Base-by-base conservation (phyloP, 2,888 invertebrate species). In the Thumatha senex region DNA sequence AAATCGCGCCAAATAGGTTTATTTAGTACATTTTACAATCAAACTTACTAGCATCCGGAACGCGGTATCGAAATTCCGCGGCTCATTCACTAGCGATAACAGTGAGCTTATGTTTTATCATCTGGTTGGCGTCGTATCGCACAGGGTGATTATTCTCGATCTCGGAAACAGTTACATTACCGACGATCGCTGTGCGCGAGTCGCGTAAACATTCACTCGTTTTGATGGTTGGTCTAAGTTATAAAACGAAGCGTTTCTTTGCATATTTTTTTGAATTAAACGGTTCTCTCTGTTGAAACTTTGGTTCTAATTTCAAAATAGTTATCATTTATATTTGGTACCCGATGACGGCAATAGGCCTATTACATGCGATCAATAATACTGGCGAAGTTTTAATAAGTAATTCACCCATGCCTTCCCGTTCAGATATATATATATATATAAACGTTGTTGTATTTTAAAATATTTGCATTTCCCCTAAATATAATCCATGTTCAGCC, bases 141-240 rank as follows among this genome's bases (percentile, higher is more conserved):
- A 84, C 87, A 75, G 75, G 74, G 51, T 74, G 80, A 84, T 82
- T 80, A 84, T 85, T 86, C 78, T 76, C 58, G 71, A 74, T 76
- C 76, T 75, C 70, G 80, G 82, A 82, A 86, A 84, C 80, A 79
- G 89, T 87, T 88, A 87, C 87, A 87, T 82, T 86, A 76, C 71
- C 69, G 76, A 74, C 79, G 80, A 82, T 82, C 84, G 84, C 67
- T 74, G 65, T 70, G 64, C 62, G 58, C 61, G 57, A 62, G 66
- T 61, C 54, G 64, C 67, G 72, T 84, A 86, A 88, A 88, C 86
- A 88, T 65, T 67, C 18, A 70, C 67, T 70, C n/a, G 70, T 74
- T 76, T 73, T 78, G 67, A 58, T 58, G 77, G 74, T 46, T 82
- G 85, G 80, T 69, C 0, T 54, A 78, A 78, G 64, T 15, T 24